Conservation (phyloP, 53 echinoderm and acorn worm species). For the Echinometra lucunter region DNA sequence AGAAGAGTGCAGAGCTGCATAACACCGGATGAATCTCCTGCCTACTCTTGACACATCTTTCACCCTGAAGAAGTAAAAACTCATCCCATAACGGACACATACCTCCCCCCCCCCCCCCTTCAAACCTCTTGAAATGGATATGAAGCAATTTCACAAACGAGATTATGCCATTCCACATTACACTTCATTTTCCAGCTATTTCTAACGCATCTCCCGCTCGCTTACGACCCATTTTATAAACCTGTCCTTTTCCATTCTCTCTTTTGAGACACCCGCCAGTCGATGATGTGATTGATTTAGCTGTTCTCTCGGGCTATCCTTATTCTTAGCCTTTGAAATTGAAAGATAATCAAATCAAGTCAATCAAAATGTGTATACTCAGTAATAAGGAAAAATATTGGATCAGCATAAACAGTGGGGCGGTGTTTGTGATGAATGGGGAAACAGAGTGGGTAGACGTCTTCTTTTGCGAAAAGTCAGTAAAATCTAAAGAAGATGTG, state of each 20-base stretch:
- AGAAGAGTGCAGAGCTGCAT: not conserved
- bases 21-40: not conserved
- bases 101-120: not conserved
- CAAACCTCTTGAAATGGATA: not conserved
- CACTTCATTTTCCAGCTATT: not conserved
- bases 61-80: not conserved
- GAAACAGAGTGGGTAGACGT: not conserved
- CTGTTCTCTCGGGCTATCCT: slow-evolving; percentile 54
- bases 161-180: slow-evolving; percentile 28
- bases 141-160: slow-evolving; percentile 15
- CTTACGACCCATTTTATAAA: not conserved
- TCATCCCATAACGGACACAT: not conserved
- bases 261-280: not conserved
- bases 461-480: not conserved
- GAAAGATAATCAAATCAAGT: slow-evolving; percentile 51
- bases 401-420: slow-evolving; percentile 19
- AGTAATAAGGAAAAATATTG: slow-evolving; percentile 40
- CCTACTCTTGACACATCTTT: not conserved
- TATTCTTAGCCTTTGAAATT: slow-evolving; percentile 38
- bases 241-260: not conserved
- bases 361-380: slow-evolving; percentile 63
- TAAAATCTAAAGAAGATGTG: slow-evolving; percentile 12
- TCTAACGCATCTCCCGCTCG: not conserved
- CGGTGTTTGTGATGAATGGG: slow-evolving; percentile 48
- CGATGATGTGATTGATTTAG: slow-evolving; percentile 59